Conservation (phyloP, 2,113 vertebrate genomes). For the Edolisoma coerulescens region DNA sequence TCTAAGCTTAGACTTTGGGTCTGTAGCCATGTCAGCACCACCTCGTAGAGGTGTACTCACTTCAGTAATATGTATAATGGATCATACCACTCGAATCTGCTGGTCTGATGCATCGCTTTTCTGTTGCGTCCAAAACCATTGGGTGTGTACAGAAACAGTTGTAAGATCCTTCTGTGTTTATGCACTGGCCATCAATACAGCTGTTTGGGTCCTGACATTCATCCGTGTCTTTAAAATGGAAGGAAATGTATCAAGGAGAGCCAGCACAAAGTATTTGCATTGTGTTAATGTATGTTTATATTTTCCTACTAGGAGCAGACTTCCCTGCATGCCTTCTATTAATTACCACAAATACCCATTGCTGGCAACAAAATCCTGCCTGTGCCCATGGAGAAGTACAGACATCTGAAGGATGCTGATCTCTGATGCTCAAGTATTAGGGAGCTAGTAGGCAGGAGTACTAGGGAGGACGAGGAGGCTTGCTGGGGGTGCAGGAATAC, state of each 20-base stretch:
- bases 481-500: neutral
- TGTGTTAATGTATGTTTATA: slow-evolving; percentile 1
- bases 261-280: slow-evolving; percentile 12
- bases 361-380: neutral
- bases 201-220: slow-evolving; percentile 89
- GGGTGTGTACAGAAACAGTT: slow-evolving; percentile 90
- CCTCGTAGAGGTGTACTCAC: neutral
- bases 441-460: neutral
- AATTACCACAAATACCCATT: neutral
- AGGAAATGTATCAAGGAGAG: slow-evolving; percentile 45
- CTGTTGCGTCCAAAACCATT: slow-evolving; percentile 79
- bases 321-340: neutral
- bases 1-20: neutral
- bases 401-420: neutral
- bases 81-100: slow-evolving; percentile 79
- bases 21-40: slow-evolving; percentile 5
- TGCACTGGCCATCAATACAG: slow-evolving; percentile 86
- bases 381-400: neutral
- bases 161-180: slow-evolving; percentile 91
- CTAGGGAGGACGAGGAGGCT: neutral
- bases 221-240: slow-evolving; percentile 82
- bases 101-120: slow-evolving; percentile 77
- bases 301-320: neutral
- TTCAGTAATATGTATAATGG: slow-evolving; percentile 29
- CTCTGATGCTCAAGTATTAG: neutral